These are phyloP conservation scores for Morus bassanus DNA, from an alignment of 2,797 vertebrate genomes.

Conservation along the genomic window DNA sequence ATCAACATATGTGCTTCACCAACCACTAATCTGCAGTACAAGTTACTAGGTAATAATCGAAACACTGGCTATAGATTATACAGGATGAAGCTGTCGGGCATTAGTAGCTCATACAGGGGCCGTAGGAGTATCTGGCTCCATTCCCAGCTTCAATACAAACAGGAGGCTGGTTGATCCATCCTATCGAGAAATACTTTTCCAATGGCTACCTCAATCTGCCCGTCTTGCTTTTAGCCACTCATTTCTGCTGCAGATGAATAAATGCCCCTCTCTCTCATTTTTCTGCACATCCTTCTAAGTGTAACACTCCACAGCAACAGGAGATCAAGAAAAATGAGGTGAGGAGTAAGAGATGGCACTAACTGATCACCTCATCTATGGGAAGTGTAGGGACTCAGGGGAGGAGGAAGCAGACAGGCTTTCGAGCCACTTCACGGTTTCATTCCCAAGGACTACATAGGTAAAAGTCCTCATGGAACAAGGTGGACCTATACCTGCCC, in stretches of 20 bases:
- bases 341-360: background rate
- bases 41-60: background rate
- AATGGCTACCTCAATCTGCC: background rate
- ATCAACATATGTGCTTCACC: background rate
- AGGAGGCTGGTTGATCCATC: background rate
- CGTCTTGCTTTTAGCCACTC: background rate
- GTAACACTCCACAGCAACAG: background rate
- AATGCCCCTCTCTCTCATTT: background rate
- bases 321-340: background rate
- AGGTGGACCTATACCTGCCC: background rate
- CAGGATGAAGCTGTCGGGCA: background rate
- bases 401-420: background rate
- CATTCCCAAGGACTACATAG: background rate
- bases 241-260: background rate
- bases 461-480: background rate
- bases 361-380: background rate
- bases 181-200: background rate
- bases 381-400: background rate
- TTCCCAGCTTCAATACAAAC: background rate
- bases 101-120: background rate
- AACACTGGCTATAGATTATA: background rate
- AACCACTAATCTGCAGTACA: background rate
- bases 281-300: background rate
- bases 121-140: background rate
- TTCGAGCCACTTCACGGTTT: background rate